Evolutionary conservation across 2,113 vertebrate genomes (phyloP), one percentile per base, ranked within the genome.

Genomic region (Vidua macroura): DNA sequence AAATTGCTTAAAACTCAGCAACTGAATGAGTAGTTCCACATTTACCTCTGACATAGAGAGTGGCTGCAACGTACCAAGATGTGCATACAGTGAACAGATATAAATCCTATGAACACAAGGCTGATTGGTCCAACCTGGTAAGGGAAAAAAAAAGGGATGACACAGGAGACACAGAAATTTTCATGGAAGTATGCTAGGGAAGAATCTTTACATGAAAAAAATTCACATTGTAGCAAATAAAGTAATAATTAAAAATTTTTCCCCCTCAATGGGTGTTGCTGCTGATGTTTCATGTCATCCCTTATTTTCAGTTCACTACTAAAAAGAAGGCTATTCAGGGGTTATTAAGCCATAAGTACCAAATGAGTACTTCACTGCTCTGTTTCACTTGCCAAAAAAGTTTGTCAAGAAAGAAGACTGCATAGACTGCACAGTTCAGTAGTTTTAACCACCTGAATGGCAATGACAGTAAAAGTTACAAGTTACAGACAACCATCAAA

Each of bases 71-170:
- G 98, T 95, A 99, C 98, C 97, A 99, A 97, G 94, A 98, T 98
- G 97, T 98, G 98, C 98, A 99, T 99, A 97, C 98, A 99, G 79
- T 99, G 98, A 89, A 98, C 97, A 77, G 98, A 98, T 91, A 99
- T 93, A 87, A 98, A 77, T 74, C 98, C 98, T 97, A 99, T 98
- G 95, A 99, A 81, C 66, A 98, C 95, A 93, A 99, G 98, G 96
- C 98, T 98, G 92, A 99, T 87, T 46, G 98, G 98, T 87, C 98
- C 98, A 62, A 99, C 78, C 98, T 99, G 60, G 83, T 7, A 93
- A 33, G 27, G 27, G 35, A 19, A 60, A 70, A 37, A 77, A 90
- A 43, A 43, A 80, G 13, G 8, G 12, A 90, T 2, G 2, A 91
- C 20, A 91, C 1, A 30, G 37, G 7, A 67, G 33, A 73, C 72